phyloP scores from a whole-genome alignment of 2,797 vertebrate species.

The Echeneis naucrates region DNA sequence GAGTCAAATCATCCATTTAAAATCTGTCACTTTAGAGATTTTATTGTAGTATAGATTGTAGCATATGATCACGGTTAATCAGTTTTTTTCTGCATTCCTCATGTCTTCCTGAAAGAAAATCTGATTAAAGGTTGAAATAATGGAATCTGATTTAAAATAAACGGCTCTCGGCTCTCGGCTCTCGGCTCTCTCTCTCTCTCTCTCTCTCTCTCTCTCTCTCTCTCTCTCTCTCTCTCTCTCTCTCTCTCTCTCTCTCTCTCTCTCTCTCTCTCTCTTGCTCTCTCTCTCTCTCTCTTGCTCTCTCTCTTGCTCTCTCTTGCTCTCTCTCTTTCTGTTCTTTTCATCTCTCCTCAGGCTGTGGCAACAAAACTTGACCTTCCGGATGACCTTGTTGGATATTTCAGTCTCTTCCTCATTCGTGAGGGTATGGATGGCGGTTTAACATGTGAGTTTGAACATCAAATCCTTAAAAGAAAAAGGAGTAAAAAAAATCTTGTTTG shows the following conservation, averaged over 20 bases:
- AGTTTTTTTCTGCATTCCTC: background rate
- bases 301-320: background rate
- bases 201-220: background rate
- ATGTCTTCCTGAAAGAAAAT: background rate
- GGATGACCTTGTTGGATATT: slow-evolving; percentile 95
- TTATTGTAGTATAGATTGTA: background rate
- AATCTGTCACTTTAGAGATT: background rate
- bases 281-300: background rate
- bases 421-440: slow-evolving; percentile 90
- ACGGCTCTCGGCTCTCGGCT: no score
- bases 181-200: background rate
- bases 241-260: background rate
- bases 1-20: no score
- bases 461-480: background rate
- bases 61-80: background rate
- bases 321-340: background rate
- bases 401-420: slow-evolving; percentile 95
- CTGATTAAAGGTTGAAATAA: background rate
- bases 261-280: background rate
- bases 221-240: background rate
- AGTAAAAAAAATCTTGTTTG: background rate
- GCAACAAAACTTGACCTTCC: slow-evolving; percentile 95
- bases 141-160: slow-evolving; percentile 10
- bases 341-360: slow-evolving; percentile 86
- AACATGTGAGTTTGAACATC: slow-evolving; percentile 89